phyloP scores from a whole-genome alignment of 2,888 invertebrate species.

The Agrochola circellaris region DNA sequence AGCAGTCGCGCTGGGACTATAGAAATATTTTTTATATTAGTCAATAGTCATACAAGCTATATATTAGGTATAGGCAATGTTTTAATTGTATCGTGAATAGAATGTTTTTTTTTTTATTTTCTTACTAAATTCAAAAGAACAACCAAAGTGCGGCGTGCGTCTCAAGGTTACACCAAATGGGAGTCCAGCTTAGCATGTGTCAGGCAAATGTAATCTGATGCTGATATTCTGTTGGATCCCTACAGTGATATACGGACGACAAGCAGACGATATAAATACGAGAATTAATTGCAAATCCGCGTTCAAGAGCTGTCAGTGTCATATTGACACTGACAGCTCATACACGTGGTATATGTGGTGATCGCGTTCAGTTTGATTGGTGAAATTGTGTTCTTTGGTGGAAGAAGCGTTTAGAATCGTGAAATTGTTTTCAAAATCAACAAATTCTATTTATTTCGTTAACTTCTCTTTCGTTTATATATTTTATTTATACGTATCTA shows the following conservation, averaged over 20 bases:
- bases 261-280: background rate
- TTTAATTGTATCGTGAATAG: background rate
- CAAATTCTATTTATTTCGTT: constrained; percentile 22
- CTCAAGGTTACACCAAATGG: background rate
- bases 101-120: background rate
- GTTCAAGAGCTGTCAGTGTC: background rate
- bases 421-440: constrained; percentile 10
- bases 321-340: background rate
- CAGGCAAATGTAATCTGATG: background rate
- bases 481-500: constrained; percentile 29
- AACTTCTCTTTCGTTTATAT: constrained; percentile 18
- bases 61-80: background rate
- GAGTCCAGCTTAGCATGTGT: background rate
- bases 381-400: background rate
- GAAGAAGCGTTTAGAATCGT: background rate
- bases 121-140: background rate
- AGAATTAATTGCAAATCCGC: background rate
- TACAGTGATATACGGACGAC: background rate
- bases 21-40: background rate
- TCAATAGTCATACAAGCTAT: background rate
- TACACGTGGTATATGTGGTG: background rate
- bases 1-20: too few relatives aligned
- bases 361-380: background rate
- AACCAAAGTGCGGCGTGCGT: background rate
- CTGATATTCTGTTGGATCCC: background rate